Evolutionary conservation across 2,888 invertebrate species (phyloP).

Genomic region (Ditula angustiorana): DNA sequence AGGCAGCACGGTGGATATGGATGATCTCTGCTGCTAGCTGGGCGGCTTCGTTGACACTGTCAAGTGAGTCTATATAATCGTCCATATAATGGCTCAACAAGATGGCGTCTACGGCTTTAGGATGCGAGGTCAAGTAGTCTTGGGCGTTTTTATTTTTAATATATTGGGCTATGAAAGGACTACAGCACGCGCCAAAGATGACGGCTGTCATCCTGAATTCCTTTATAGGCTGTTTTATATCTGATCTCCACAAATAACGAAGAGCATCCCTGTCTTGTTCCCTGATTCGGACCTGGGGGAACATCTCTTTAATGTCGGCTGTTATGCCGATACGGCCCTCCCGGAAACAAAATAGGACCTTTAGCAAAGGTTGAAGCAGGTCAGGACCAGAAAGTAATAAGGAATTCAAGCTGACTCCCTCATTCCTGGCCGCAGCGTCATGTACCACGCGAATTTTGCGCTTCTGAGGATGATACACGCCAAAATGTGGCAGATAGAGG

Average conservation of each 20-base stretch:
- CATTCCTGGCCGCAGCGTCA: not conserved
- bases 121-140: no score
- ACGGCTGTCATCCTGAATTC: no score
- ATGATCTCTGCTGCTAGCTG: conserved; percentile 6
- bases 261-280: conserved; percentile 3
- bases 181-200: no score
- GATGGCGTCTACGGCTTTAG: no score
- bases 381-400: not conserved
- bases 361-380: not conserved
- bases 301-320: conserved; percentile 1
- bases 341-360: not conserved
- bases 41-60: not conserved
- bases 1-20: not conserved
- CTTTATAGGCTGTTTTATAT: no score
- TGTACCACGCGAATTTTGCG: not conserved
- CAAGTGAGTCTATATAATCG: no score
- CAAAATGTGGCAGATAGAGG: not conserved
- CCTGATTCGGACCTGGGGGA: no score
- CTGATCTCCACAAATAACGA: conserved; percentile 3
- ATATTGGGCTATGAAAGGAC: no score
- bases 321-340: not conserved
- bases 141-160: no score
- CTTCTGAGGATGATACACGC: not conserved
- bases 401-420: not conserved
- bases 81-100: no score